Evolutionary conservation across 2,113 vertebrate genomes (phyloP), one percentile per base, ranked within the genome.

Genomic region (Corythaixoides concolor): DNA sequence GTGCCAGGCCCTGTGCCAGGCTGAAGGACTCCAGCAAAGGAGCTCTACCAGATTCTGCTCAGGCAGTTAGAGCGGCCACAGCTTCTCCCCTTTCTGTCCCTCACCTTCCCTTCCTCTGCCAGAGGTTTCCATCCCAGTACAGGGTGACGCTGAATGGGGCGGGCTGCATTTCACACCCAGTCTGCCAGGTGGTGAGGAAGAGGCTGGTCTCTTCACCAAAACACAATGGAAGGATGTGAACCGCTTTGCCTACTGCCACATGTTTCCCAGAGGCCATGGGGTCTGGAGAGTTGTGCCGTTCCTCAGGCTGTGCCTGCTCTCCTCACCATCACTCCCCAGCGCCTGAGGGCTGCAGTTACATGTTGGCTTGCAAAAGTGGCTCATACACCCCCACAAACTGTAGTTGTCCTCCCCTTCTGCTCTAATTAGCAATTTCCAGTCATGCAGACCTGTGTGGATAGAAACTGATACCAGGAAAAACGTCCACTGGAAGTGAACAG

Each of bases 121-220:
- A 67, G 32, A 52, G 15, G 28, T 37, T 28, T 14, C 18, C 4
- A 0, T 50, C 39, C 37, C 6, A 1, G 26, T 8, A 50, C 2
- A 1, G n/a, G 13, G 16, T 19, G n/a, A 37, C 8, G 5, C 2
- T 10, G 22, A 0, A 0, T 0, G 0, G 15, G 52, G 21, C 1
- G 3, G 30, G 6, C 21, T 79, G 30, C 0, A 1, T 83, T 83
- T 92, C 49, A 37, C 58, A 41, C 12, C n/a, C 52, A 15, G 11
- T 27, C 68, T 73, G 33, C 8, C 21, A 58, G 73, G 2, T 2
- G 0, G 16, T 22, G 41, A 60, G 76, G 49, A 74, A 13, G n/a
- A 77, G 11, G 6, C 23, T 55, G 50, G 3, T 64, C 16, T 79
- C 19, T 67, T 62, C 32, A 39, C 11, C 28, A 5, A 63, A 55